phyloP scores from a whole-genome alignment of 92 coral and sea anemone genomes.

The Pocillopora meandrina region DNA sequence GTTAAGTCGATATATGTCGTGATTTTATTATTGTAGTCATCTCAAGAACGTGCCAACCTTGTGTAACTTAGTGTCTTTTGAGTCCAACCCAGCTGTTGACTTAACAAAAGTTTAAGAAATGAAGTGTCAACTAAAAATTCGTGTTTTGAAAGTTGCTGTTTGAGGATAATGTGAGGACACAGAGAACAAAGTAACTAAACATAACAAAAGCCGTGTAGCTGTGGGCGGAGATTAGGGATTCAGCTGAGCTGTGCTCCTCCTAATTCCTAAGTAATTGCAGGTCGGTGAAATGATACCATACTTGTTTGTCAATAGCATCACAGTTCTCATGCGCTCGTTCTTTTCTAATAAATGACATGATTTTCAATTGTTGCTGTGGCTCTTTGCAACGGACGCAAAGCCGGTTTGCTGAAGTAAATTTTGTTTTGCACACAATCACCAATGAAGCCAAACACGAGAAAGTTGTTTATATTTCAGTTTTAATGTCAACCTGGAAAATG shows the following conservation, averaged over 20 bases:
- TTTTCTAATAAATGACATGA: background rate
- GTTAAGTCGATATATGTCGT: too few species aligned
- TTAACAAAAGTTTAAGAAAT: too few species aligned
- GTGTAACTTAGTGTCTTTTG: too few species aligned
- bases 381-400: background rate
- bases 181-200: background rate
- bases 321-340: background rate
- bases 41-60: too few species aligned
- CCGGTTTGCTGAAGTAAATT: background rate
- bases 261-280: conserved; percentile 12
- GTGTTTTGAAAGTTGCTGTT: conserved; percentile 10
- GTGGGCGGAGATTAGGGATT: conserved; percentile 29
- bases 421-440: too few species aligned
- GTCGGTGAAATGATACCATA: background rate
- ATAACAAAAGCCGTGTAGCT: conserved; percentile 9
- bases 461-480: too few species aligned
- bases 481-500: too few species aligned
- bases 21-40: too few species aligned
- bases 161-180: background rate
- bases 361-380: background rate
- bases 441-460: too few species aligned
- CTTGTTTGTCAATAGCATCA: background rate
- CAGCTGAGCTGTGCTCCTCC: conserved; percentile 26
- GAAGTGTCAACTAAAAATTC: background rate
- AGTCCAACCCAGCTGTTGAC: too few species aligned